Percentiles rank a stretch among this genome's conserved stretches.
Evolutionary conservation across 2,113 vertebrate genomes (phyloP).

Genomic region (Phaethon lepturus): DNA sequence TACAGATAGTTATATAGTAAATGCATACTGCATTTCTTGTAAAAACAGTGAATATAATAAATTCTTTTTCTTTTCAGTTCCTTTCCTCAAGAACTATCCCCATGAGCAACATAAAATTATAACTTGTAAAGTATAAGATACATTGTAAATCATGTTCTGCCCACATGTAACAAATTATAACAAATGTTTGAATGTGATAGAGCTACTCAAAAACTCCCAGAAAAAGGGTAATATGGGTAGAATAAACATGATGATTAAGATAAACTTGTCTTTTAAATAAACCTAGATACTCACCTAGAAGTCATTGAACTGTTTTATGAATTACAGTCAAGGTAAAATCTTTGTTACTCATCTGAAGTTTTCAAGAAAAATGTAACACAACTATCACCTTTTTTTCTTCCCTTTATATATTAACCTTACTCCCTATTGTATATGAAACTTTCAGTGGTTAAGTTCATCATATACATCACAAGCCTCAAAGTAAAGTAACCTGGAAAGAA

Average conservation of each 20-base stretch:
- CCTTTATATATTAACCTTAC: not conserved
- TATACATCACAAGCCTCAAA: not conserved
- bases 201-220: not conserved
- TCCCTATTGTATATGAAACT: not conserved
- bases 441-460: not conserved
- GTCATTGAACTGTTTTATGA: not conserved
- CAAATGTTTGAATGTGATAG: not conserved
- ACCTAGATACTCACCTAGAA: not conserved
- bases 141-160: not conserved
- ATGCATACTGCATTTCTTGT: not conserved
- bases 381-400: not conserved
- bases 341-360: not conserved
- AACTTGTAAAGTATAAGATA: not conserved
- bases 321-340: not conserved
- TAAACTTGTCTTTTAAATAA: not conserved
- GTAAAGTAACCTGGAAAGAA: not conserved
- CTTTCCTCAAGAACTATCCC: not conserved
- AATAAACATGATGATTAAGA: not conserved
- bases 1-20: not conserved
- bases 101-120: not conserved
- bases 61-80: not conserved
- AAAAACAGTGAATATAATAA: not conserved
- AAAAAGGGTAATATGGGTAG: not conserved
- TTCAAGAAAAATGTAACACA: not conserved
- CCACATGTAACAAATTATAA: not conserved